phyloP scores from a whole-genome alignment of 92 coral and sea anemone genomes.

The Umimayanthus kanabou region DNA sequence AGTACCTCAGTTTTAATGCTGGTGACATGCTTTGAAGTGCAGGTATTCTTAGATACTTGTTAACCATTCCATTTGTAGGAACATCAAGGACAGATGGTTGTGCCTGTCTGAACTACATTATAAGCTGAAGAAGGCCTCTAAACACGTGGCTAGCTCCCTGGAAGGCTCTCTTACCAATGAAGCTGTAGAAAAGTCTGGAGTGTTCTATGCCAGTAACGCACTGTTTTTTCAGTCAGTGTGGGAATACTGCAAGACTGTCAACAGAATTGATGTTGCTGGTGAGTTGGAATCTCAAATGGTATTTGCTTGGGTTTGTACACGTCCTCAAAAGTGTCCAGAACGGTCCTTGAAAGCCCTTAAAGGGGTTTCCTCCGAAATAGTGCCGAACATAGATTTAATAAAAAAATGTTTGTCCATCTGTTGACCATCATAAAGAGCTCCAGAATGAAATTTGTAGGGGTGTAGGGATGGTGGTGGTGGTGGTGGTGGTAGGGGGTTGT shows the following conservation, averaged over 20 bases:
- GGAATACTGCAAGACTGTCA: constrained; percentile 92
- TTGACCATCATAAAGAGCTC: no score
- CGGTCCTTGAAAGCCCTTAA: no score
- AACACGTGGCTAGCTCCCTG: constrained; percentile 62
- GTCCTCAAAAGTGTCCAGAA: no score
- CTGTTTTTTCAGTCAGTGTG: constrained; percentile 93
- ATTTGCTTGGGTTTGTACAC: not conserved
- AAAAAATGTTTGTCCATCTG: no score
- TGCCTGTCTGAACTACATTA: constrained; percentile 88
- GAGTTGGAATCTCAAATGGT: constrained; percentile 19
- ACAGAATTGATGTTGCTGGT: constrained; percentile 81
- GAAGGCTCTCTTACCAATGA: constrained; percentile 63
- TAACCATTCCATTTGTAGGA: constrained; percentile 51
- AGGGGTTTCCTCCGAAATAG: no score
- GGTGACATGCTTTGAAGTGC: not conserved
- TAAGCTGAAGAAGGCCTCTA: constrained; percentile 82
- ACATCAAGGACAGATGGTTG: constrained; percentile 86
- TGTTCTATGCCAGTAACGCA: constrained; percentile 84
- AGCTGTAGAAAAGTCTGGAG: constrained; percentile 81
- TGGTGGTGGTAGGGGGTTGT: no score
- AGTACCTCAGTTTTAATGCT: not conserved
- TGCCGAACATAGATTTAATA: no score
- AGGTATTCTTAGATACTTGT: not conserved
- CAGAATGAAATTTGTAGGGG: no score
- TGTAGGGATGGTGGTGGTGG: no score